Evolutionary conservation across 2,113 vertebrate species (phyloP).

Genomic region (Clarias magur): DNA sequence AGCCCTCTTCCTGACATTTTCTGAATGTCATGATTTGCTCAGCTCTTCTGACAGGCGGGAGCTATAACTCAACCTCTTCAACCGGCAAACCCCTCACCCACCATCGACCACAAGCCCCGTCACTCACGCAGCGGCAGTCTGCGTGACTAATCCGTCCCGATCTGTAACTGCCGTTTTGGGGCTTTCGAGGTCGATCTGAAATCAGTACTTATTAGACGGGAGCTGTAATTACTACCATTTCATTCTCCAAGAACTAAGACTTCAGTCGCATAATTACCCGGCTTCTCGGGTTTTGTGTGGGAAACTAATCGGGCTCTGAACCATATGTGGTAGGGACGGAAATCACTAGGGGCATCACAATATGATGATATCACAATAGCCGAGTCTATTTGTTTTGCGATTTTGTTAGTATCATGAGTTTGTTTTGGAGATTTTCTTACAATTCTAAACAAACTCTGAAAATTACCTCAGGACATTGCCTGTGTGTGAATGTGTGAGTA

Average conservation of each 20-base stretch:
- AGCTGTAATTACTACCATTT: constrained; percentile 43
- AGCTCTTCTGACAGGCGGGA: constrained; percentile 30
- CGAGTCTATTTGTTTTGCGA: no score
- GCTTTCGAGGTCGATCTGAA: constrained; percentile 30
- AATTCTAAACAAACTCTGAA: no score
- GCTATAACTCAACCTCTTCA: constrained; percentile 3
- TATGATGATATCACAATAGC: no score
- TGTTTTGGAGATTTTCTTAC: no score
- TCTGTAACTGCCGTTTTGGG: constrained; percentile 45
- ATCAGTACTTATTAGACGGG: constrained; percentile 40
- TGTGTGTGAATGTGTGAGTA: no score
- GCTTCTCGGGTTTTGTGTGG: constrained; percentile 10
- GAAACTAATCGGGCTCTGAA: constrained; percentile 7
- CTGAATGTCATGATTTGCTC: constrained; percentile 39
- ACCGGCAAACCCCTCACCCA: background rate
- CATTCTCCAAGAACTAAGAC: constrained; percentile 13
- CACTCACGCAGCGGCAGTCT: constrained; percentile 32
- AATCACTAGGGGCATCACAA: no score
- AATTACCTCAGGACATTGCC: no score
- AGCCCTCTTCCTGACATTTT: constrained; percentile 23
- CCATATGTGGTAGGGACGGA: no score
- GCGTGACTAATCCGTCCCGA: constrained; percentile 39
- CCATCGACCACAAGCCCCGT: constrained; percentile 28
- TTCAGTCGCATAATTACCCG: constrained; percentile 16
- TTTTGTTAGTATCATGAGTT: no score